phyloP scores from a whole-genome alignment of 2,888 invertebrate genomes.

The Oscheius myriophilus region DNA sequence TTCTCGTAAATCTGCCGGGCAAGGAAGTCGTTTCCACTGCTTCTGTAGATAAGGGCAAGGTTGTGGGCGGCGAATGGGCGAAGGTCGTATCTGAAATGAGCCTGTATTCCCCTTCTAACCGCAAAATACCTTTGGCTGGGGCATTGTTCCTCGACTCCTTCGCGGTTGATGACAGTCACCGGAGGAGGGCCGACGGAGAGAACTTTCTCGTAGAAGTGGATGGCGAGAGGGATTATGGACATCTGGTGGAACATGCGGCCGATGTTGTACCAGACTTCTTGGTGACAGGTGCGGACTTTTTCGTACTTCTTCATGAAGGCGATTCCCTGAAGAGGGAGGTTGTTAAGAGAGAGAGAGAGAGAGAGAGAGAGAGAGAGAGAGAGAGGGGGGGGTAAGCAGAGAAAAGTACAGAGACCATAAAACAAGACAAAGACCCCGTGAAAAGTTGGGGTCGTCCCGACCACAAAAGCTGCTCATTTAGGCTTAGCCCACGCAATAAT shows the following conservation, averaged over 20 bases:
- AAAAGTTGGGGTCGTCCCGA: too few relatives aligned
- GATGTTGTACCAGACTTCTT: constrained; percentile 63
- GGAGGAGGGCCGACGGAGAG: neutral
- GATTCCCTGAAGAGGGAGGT: too few relatives aligned
- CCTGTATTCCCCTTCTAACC: neutral
- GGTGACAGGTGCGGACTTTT: constrained; percentile 46
- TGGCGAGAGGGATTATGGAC: constrained; percentile 59
- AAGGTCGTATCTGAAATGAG: constrained; percentile 54
- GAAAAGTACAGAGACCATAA: neutral
- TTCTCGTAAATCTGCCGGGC: constrained; percentile 65
- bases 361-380: neutral
- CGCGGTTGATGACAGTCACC: too few relatives aligned
- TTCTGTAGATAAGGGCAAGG: constrained; percentile 66
- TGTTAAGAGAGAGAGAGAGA: too few relatives aligned
- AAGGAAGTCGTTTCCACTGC: constrained; percentile 63
- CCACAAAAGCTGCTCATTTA: too few relatives aligned
- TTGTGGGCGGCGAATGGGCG: constrained; percentile 69
- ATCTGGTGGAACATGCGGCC: constrained; percentile 68
- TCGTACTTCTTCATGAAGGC: constrained; percentile 64
- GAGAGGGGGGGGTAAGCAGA: neutral
- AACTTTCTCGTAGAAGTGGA: constrained; percentile 64
- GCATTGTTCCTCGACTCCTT: too few relatives aligned
- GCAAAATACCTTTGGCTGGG: neutral
- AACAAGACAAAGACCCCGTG: too few relatives aligned
- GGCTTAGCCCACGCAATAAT: too few relatives aligned